phyloP scores from a whole-genome alignment of 2,113 vertebrate species.

The Varanus salvator region DNA sequence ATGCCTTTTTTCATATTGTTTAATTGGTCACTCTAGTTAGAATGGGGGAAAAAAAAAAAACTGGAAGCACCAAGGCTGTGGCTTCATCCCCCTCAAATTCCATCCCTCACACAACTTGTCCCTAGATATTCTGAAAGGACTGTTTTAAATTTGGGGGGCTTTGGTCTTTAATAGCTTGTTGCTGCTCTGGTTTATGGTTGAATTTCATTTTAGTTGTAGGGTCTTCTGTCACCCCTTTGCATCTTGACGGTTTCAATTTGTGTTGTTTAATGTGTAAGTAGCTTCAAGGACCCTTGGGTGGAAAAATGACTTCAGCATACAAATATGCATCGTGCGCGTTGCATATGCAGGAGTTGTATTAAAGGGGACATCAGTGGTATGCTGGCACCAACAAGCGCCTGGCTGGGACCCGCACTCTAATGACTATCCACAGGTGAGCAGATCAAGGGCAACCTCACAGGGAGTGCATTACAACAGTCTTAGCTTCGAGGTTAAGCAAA shows the following conservation, averaged over 20 bases:
- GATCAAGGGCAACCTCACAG: conserved; percentile 2
- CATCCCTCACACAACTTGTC: too few species aligned
- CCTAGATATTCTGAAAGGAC: background rate
- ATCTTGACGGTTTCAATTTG: background rate
- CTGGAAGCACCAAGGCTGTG: background rate
- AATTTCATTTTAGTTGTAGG: background rate
- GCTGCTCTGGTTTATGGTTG: background rate
- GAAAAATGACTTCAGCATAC: background rate
- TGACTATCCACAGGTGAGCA: background rate
- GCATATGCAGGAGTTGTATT: too few species aligned
- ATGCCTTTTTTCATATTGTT: too few species aligned
- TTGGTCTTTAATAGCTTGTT: background rate
- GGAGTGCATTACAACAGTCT: background rate
- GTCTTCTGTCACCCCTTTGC: background rate
- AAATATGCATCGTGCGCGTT: background rate
- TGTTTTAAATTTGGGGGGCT: background rate
- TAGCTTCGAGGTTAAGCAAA: conserved; percentile 27
- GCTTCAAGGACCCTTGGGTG: background rate
- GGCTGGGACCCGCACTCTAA: background rate
- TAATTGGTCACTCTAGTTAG: too few species aligned
- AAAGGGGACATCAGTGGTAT: background rate
- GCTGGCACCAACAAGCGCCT: background rate
- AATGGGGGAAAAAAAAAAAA: too few species aligned
- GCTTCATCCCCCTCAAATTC: background rate
- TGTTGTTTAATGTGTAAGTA: background rate